Conservation (phyloP, 2,888 invertebrate genomes). For the Ptychoptera albimana region DNA sequence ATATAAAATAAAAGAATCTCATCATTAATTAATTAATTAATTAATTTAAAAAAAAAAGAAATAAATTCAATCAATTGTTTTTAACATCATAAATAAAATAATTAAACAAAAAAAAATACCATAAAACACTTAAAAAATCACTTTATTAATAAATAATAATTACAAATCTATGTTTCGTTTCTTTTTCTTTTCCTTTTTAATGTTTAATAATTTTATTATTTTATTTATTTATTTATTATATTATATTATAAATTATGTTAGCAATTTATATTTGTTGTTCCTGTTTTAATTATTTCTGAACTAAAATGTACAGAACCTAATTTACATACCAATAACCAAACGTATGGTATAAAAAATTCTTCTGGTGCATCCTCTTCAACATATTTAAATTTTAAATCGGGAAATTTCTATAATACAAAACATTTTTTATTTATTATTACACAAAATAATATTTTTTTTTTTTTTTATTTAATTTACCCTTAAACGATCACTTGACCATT, state of each 20-base stretch:
- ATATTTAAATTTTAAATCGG: conserved; percentile 95
- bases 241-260: conserved; percentile 11
- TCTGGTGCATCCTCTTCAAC: conserved; percentile 98
- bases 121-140: no score
- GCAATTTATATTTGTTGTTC: conserved; percentile 27
- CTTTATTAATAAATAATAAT: no score
- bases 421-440: neutral
- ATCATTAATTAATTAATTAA: no score
- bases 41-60: no score
- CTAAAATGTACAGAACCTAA: conserved; percentile 35
- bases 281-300: conserved; percentile 28
- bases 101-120: no score
- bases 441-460: neutral
- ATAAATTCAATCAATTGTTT: no score
- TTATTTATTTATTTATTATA: no score
- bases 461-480: conserved; percentile 41
- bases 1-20: no score
- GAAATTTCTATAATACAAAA: conserved; percentile 71
- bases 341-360: conserved; percentile 98
- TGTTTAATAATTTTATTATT: neutral
- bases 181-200: neutral
- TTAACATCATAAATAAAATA: no score
- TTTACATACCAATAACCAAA: conserved; percentile 78
- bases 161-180: no score
- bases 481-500: conserved; percentile 87